Conservation (phyloP, 64 coral and sea anemone genomes). For the Orbicella faveolata region DNA sequence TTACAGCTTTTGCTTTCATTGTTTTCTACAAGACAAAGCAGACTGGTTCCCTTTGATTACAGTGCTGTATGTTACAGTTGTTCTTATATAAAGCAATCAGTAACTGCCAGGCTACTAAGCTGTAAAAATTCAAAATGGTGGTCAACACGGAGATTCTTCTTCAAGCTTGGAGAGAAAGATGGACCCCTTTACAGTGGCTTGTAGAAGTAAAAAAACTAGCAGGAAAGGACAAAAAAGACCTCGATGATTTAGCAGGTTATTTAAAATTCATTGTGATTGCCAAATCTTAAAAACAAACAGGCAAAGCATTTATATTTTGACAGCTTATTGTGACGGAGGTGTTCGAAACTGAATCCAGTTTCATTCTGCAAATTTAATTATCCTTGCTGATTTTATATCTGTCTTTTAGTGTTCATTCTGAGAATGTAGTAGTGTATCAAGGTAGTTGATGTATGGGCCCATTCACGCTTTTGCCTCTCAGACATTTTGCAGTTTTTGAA, state of each 20-base stretch:
- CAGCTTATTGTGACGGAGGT: background rate
- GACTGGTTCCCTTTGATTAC: too few species aligned
- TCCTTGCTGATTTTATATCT: background rate
- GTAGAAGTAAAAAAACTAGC: slow-evolving; percentile 78
- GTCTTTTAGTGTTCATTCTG: background rate
- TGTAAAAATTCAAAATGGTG: slow-evolving; percentile 76
- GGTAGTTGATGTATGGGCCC: too few species aligned
- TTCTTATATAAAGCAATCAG: background rate
- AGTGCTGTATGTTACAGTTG: background rate
- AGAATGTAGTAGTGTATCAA: too few species aligned
- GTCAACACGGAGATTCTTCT: slow-evolving; percentile 69
- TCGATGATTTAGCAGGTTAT: slow-evolving; percentile 44
- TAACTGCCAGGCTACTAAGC: background rate
- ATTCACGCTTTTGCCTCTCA: too few species aligned
- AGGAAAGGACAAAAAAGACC: slow-evolving; percentile 53
- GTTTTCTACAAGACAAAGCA: too few species aligned
- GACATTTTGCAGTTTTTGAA: too few species aligned
- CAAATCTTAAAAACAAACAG: background rate
- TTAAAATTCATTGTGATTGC: background rate
- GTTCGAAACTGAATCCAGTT: background rate
- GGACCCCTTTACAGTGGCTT: slow-evolving; percentile 93
- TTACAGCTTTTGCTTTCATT: too few species aligned
- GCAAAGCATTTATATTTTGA: background rate
- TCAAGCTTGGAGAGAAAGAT: slow-evolving; percentile 97
- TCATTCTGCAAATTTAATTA: background rate